Base-by-base conservation (phyloP, 1,140 invertebrate species). In the Geopemphigus sp. region DNA sequence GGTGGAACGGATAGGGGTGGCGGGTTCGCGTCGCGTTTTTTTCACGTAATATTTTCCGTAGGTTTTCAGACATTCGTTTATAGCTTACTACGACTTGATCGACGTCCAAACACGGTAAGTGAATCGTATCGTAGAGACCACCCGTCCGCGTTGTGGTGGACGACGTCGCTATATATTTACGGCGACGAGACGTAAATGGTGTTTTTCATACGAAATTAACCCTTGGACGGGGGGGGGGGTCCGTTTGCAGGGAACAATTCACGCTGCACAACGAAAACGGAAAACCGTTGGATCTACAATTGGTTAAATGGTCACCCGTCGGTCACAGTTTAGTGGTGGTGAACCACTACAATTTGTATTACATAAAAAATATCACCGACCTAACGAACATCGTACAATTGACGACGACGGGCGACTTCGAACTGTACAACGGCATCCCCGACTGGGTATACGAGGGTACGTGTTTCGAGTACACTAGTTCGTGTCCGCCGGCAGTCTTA, bases 391-490 rank as follows among this genome's bases (percentile, higher is more conserved):
- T 87, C n/a, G 8, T 45, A 63, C 74, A 63, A 50, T 56, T 78
- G 5, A 26, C 74, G 12, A 14, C 45, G 0, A 78, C 56, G 1
- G 74, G 74, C 11, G 57, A 26, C 12, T 87, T 86, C 15, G 87
- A 85, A 22, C 86, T 93, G 81, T 92, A 90, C 84, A 93, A 94
- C 84, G 93, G 92, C 29, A 87, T 93, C 50, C 90, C 92, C 6
- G 92, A 94, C 85, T 94, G 92, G 92, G 89, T 94, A 29, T 93
- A 94, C 84, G 92, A 93, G 88, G 91, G 92, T 92, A 83, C 80
- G 82, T 81, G 24, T 12, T 39, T n/a, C n/a, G n/a, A n/a, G n/a
- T n/a, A n/a, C n/a, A n/a, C n/a, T n/a, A n/a, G n/a, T n/a, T n/a
- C n/a, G n/a, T n/a, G n/a, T n/a, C n/a, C n/a, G n/a, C n/a, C n/a